Base-by-base conservation (phyloP, 1,140 invertebrate genomes). In the Zaprionus gabonicus region DNA sequence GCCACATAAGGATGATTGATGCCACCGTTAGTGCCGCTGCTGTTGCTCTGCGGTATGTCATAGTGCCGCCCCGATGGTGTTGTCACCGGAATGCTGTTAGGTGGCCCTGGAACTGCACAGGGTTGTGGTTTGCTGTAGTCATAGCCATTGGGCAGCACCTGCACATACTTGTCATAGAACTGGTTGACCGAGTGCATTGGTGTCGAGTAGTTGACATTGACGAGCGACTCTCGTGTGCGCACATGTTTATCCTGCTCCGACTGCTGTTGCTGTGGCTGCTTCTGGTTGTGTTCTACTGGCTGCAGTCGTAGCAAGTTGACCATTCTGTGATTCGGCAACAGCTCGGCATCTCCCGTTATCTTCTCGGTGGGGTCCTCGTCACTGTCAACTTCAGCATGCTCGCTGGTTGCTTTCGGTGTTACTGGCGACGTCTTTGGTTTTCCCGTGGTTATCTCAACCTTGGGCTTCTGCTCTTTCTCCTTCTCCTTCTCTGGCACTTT, bases 271-370 rank as follows among this genome's bases (percentile, higher is more conserved):
- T 38, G n/a, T 20, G 66, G 59, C 36, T 63, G 28, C 9, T 73
- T 56, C 23, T 44, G 20, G 34, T 56, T 34, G 27, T 66, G 25
- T 28, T 66, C 49, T 44, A 74, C 72, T 9, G 86, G 79, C 70
- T 90, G 86, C 38, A 91, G 65, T 25, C 86, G 73, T 49, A 91
- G 36, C 41, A 91, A 87, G 17, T 91, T 91, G 17, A 77, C 73
- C 64, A 85, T 76, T 36, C 85, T 74, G 51, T 82, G 90, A 46
- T 90, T 86, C 0, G 87, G 83, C 71, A 92, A 38, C 46, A 92
- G 63, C 53, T 92, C 91, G 51, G 91, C 91, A 80, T 92, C 91
- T 44, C 91, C 91, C 49, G 87, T 88, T 34, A 92, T 92, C 71
- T 92, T 92, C 65, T 92, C 88, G 23, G 86, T 91, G 23, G 71